These are phyloP conservation scores for Mus spicilegus DNA, from an alignment of 2,113 vertebrate genomes.

Conservation along the genomic window DNA sequence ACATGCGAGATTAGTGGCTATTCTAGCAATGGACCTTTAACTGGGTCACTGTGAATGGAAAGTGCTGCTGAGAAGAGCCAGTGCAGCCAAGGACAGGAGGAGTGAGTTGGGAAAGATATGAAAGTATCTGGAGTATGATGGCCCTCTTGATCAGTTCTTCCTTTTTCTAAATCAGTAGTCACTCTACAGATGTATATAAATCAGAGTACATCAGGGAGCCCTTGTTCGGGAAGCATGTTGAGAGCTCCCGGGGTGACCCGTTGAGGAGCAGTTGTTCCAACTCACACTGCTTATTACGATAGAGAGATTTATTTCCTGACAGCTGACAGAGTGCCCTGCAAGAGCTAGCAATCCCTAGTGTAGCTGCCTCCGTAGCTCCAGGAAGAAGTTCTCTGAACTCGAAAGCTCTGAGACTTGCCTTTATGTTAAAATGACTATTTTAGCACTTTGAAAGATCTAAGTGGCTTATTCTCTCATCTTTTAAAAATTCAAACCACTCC, in stretches of 20 bases:
- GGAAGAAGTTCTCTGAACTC: constrained; percentile 75
- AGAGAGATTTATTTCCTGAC: constrained; percentile 59
- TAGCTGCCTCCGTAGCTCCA: constrained; percentile 17
- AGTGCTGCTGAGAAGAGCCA: not conserved
- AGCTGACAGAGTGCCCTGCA: constrained; percentile 35
- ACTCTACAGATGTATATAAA: constrained; percentile 46
- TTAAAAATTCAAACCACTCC: constrained; percentile 74
- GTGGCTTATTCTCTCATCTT: constrained; percentile 68
- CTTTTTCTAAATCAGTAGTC: not conserved
- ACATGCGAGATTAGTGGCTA: not conserved
- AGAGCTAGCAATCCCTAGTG: constrained; percentile 16
- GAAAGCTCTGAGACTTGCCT: constrained; percentile 58
- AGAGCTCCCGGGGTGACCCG: not conserved
- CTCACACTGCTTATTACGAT: constrained; percentile 27
- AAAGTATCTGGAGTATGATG: not conserved
- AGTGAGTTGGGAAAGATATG: not conserved
- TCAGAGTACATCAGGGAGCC: constrained; percentile 28
- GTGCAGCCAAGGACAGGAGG: not conserved
- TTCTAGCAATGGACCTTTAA: not conserved
- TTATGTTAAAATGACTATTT: constrained; percentile 71
- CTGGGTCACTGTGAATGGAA: not conserved
- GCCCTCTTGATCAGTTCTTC: constrained; percentile 3
- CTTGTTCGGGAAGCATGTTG: constrained; percentile 38
- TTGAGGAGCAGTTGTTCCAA: constrained; percentile 2
- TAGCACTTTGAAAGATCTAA: constrained; percentile 76